A percentile compares a stretch with the other conserved stretches of the same genome.
Conservation (phyloP, 2,888 invertebrate species). For the Rhagium mordax region DNA sequence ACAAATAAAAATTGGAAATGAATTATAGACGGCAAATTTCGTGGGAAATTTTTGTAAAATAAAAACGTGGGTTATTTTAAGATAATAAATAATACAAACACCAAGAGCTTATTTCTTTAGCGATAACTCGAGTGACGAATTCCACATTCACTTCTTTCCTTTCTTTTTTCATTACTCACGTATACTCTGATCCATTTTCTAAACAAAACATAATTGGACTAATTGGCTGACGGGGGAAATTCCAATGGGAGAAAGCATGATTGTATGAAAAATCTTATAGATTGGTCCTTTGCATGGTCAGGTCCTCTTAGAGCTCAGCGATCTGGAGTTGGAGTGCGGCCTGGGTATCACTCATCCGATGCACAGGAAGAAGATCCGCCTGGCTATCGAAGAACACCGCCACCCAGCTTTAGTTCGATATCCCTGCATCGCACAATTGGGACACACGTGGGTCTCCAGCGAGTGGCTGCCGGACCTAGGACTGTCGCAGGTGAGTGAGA, state of each 20-base stretch:
- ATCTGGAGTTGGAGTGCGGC: conserved; percentile 92
- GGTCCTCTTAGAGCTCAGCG: conserved; percentile 93
- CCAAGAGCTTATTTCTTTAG: too few relatives aligned
- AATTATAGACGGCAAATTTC: conserved; percentile 16
- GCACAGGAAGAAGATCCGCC: conserved; percentile 92
- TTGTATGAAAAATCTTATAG: conserved; percentile 76
- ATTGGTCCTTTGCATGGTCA: conserved; percentile 80
- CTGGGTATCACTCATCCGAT: conserved; percentile 93
- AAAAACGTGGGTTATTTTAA: background rate
- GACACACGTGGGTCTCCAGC: conserved; percentile 94
- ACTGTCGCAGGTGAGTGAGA: conserved; percentile 78
- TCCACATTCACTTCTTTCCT: too few relatives aligned
- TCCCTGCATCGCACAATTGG: conserved; percentile 88
- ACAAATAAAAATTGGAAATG: conserved; percentile 1
- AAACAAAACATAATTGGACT: conserved; percentile 13
- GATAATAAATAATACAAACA: too few relatives aligned
- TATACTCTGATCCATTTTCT: too few relatives aligned
- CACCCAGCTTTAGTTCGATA: conserved; percentile 90
- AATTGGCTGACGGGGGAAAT: conserved; percentile 48
- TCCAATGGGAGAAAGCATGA: conserved; percentile 54
- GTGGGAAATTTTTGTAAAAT: background rate
- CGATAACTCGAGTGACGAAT: too few relatives aligned
- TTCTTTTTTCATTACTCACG: too few relatives aligned
- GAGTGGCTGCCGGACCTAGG: conserved; percentile 96
- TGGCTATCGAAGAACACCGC: conserved; percentile 94